Evolutionary conservation across 2,113 vertebrate genomes (phyloP), one percentile per base, ranked within the genome.

Genomic region (Rafetus swinhoei): DNA sequence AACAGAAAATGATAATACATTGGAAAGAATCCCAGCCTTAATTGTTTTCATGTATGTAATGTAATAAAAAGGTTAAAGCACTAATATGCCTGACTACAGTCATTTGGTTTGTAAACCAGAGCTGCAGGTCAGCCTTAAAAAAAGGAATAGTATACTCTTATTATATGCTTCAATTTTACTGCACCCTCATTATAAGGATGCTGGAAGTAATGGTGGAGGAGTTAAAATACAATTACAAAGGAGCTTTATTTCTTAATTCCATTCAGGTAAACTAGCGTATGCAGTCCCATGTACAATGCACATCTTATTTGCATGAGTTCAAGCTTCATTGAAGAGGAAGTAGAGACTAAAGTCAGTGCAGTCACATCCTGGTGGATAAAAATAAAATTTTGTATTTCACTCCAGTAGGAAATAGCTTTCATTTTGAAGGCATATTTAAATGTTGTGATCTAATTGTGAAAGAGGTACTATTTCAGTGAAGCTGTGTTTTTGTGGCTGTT

Each of bases 41-140:
- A 98, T 97, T 97, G 97, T 98, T 98, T 98, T 97, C 97, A 97
- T 96, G 95, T 95, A 97, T 96, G 90, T 92, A 96, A 97, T 72
- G 84, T 95, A 97, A 97, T 97, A 96, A 97, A 98, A 97, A 96
- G 96, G 97, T 95, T 95, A 97, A 96, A 96, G 87, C 91, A 96
- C 87, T 93, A 95, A 95, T 91, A 57, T 81, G 91, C 92, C 93
- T 65, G 24, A 93, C 97, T 96, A 89, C 81, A 94, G 85, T 97
- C 88, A 81, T 96, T 97, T 90, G 93, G 94, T 95, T 97, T 96
- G 95, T 92, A 97, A 97, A 97, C 94, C 87, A 96, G 96, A 96
- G 93, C 86, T 97, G 91, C 85, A 94, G 98, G 95, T 97, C 94
- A 93, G 94, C 85, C 90, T 95, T 97, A 96, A 91, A 90, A 96